A percentile compares a stretch with the other conserved stretches of the same genome.
Conservation (phyloP, 2,113 vertebrate genomes). For the Saccopteryx leptura region DNA sequence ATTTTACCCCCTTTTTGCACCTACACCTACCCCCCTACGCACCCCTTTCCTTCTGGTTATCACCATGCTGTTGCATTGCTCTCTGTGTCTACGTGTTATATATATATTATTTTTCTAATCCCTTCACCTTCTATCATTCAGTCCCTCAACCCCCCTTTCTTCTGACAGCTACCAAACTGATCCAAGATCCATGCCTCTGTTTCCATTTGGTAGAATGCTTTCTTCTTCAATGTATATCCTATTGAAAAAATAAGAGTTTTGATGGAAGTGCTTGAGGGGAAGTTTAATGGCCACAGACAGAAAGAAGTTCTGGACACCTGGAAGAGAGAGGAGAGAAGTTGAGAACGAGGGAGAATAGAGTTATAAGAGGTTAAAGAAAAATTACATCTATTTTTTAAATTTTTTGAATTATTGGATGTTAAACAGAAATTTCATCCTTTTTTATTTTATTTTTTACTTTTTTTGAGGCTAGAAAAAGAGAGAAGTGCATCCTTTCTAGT, state of each 20-base stretch:
- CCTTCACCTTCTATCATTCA: too few species aligned
- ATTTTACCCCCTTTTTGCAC: too few species aligned
- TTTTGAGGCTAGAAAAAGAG: background rate
- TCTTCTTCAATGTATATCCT: background rate
- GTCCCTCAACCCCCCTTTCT: too few species aligned
- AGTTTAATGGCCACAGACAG: background rate
- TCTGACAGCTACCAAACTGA: too few species aligned
- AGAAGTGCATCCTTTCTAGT: background rate
- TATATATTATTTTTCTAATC: too few species aligned
- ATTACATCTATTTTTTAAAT: background rate
- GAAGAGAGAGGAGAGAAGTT: background rate
- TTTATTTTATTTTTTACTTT: background rate
- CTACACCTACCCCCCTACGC: too few species aligned
- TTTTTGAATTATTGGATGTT: background rate
- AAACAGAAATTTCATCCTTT: background rate
- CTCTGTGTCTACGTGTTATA: too few species aligned
- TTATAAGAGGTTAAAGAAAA: background rate
- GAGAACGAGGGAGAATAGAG: background rate
- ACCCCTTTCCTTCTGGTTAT: too few species aligned
- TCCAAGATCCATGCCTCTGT: too few species aligned
- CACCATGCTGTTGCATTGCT: too few species aligned
- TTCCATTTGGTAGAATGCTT: background rate
- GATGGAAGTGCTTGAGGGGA: background rate
- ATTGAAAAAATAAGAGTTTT: background rate
- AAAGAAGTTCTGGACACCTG: background rate